phyloP scores from a whole-genome alignment of 2,113 vertebrate species.

The Protobothrops flavoviridis region DNA sequence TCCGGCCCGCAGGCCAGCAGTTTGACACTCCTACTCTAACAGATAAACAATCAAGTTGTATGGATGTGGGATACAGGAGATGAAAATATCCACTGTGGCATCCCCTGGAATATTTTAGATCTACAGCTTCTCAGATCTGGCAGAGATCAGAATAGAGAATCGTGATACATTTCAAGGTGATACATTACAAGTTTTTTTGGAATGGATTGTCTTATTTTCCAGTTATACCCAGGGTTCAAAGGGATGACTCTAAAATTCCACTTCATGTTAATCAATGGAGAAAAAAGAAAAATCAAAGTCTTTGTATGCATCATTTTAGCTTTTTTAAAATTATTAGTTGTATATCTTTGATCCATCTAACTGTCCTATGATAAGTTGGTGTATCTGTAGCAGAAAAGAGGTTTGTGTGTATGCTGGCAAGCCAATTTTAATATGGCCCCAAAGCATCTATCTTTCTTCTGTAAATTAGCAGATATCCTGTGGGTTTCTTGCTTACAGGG shows the following conservation, averaged over 20 bases:
- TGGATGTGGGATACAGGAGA: background rate
- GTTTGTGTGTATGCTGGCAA: background rate
- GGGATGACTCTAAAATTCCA: background rate
- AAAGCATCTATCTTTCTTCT: constrained; percentile 11
- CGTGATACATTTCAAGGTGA: background rate
- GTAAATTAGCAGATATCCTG: constrained; percentile 10
- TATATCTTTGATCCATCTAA: background rate
- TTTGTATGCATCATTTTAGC: background rate
- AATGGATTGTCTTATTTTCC: background rate
- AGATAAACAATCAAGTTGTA: background rate
- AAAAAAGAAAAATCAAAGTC: background rate
- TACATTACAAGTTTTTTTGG: background rate
- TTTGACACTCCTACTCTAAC: background rate
- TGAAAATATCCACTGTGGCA: background rate
- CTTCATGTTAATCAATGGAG: background rate
- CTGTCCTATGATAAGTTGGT: background rate
- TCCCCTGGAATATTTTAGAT: background rate
- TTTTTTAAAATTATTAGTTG: background rate
- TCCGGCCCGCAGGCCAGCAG: no score
- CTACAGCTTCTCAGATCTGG: background rate
- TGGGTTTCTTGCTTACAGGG: constrained; percentile 28
- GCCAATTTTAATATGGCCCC: background rate
- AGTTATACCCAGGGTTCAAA: background rate
- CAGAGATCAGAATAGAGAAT: background rate
- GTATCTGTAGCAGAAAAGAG: background rate